These are phyloP conservation scores for Mystacornis crossleyi DNA, from an alignment of 2,113 vertebrate species.

Conservation along the genomic window DNA sequence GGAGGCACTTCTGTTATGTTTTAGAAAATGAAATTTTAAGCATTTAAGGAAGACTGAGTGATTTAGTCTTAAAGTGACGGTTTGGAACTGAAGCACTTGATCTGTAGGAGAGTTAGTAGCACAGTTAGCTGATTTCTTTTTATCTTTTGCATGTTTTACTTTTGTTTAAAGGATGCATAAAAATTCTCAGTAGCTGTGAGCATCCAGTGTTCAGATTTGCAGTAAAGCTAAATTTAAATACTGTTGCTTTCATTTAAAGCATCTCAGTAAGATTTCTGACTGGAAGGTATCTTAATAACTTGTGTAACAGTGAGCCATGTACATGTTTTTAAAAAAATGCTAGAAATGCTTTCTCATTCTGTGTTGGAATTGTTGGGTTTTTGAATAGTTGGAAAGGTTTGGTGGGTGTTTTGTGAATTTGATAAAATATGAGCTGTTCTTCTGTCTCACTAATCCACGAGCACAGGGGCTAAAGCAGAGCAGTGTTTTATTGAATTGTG, in stretches of 20 bases:
- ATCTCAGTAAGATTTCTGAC: neutral
- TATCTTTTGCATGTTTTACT: neutral
- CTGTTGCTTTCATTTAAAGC: neutral
- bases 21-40: slow-evolving; percentile 7
- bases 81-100: neutral
- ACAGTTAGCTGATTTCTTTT: neutral
- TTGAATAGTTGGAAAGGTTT: neutral
- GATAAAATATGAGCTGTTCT: neutral
- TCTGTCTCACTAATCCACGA: neutral
- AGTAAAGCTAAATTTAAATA: neutral
- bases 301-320: neutral
- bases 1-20: neutral
- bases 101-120: neutral
- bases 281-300: neutral
- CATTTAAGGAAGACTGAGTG: neutral
- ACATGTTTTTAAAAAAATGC: neutral
- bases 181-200: neutral
- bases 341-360: neutral
- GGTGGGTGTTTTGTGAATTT: neutral
- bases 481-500: neutral
- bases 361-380: neutral
- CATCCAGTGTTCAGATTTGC: neutral
- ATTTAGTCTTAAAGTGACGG: neutral
- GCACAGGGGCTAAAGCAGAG: neutral
- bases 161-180: slow-evolving; percentile 18